phyloP scores from a whole-genome alignment of 1,140 invertebrate species.

The Conus ventricosus region DNA sequence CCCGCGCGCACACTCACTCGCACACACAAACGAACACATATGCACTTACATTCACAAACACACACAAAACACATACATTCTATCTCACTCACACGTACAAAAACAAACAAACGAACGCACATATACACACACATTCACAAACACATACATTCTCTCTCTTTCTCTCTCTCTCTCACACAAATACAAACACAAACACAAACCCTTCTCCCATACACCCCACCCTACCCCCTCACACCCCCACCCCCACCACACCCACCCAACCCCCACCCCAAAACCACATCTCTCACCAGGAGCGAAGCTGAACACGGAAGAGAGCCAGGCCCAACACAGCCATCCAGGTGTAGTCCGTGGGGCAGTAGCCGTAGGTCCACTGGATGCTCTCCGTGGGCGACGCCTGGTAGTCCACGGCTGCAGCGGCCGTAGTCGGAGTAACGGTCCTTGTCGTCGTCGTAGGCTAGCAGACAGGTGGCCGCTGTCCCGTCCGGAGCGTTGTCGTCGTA shows the following conservation, averaged over 20 bases:
- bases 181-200: not conserved
- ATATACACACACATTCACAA: not conserved
- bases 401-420: slow-evolving; percentile 51
- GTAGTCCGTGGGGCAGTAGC: slow-evolving; percentile 77
- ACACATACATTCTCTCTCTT: no score
- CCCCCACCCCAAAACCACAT: not conserved
- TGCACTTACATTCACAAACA: not conserved
- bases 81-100: not conserved
- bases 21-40: not conserved
- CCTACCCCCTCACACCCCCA: not conserved
- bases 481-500: slow-evolving; percentile 55
- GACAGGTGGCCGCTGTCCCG: slow-evolving; percentile 55
- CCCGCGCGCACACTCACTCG: no score
- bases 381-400: slow-evolving; percentile 31
- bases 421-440: slow-evolving; percentile 54
- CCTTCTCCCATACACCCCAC: not conserved
- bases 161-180: no score
- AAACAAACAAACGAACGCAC: not conserved
- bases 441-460: slow-evolving; percentile 47
- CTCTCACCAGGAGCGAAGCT: slow-evolving; percentile 77
- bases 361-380: slow-evolving; percentile 69
- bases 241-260: not conserved
- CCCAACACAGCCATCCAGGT: slow-evolving; percentile 77
- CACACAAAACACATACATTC: not conserved
- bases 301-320: slow-evolving; percentile 76